Conservation (phyloP, 2,888 invertebrate species). For the Sympetrum striolatum region DNA sequence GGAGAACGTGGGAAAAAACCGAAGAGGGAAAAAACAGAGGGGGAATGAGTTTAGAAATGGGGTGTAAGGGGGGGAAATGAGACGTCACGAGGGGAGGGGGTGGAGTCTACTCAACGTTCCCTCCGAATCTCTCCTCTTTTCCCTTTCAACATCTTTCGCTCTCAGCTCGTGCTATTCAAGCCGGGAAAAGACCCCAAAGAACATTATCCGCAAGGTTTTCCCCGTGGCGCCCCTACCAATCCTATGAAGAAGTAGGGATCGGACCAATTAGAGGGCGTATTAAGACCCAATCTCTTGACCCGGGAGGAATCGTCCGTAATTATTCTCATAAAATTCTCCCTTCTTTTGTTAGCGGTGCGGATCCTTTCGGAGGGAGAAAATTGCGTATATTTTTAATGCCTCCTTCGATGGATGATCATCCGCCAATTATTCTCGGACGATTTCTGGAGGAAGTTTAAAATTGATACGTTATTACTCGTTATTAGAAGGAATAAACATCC, state of each 20-base stretch:
- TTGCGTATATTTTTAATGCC: background rate
- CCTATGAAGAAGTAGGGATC: background rate
- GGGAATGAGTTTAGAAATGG: background rate
- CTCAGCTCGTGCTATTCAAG: background rate
- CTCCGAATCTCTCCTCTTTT: background rate
- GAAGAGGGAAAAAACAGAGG: background rate
- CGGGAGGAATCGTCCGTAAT: slow-evolving; percentile 14
- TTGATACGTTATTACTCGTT: too few relatives aligned
- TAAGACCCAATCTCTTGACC: slow-evolving; percentile 31
- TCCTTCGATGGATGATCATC: background rate
- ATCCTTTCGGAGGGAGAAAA: background rate
- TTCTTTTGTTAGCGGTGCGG: background rate
- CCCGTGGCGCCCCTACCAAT: background rate
- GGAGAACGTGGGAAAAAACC: background rate
- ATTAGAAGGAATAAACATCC: too few relatives aligned
- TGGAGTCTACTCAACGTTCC: background rate
- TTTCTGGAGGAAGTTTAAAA: too few relatives aligned
- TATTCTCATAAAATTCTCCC: slow-evolving; percentile 1
- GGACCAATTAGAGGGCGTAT: slow-evolving; percentile 21
- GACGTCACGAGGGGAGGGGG: slow-evolving; percentile 24
- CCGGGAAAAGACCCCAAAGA: background rate
- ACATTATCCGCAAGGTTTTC: background rate
- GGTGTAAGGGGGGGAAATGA: background rate
- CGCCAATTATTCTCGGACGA: background rate
- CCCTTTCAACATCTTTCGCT: background rate